Evolutionary conservation across 2,888 invertebrate species (phyloP).

Genomic region (Luperina testacea): DNA sequence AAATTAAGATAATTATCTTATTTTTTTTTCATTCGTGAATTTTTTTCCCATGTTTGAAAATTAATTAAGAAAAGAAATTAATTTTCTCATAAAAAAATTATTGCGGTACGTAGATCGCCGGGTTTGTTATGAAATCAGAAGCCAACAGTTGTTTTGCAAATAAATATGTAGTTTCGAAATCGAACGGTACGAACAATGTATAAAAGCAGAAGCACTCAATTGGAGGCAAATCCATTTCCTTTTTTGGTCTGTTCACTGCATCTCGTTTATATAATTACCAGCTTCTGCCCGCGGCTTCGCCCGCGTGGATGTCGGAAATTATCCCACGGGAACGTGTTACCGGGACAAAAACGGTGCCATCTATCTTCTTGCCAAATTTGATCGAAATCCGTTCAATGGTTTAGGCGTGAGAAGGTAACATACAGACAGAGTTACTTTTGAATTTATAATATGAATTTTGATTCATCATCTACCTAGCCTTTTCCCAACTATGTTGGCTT

Average conservation of each 20-base stretch:
- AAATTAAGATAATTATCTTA: too few relatives aligned
- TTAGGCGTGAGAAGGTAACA: background rate
- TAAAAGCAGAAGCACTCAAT: background rate
- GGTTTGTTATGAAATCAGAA: background rate
- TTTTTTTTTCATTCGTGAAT: too few relatives aligned
- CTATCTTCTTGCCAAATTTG: background rate
- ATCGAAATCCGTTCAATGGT: background rate
- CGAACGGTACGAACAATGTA: background rate
- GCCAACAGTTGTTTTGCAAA: background rate
- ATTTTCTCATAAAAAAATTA: too few relatives aligned
- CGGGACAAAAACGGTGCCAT: background rate
- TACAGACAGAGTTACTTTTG: background rate
- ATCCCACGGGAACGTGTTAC: background rate
- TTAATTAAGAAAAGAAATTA: too few relatives aligned
- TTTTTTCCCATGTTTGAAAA: too few relatives aligned
- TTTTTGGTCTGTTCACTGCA: background rate
- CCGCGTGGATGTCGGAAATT: background rate
- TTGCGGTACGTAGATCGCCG: too few relatives aligned
- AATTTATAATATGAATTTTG: background rate
- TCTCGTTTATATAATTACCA: background rate
- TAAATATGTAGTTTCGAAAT: background rate
- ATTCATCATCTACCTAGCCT: too few relatives aligned
- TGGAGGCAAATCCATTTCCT: slow-evolving; percentile 3
- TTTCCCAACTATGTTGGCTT: too few relatives aligned
- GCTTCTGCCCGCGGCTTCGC: background rate